Base-by-base conservation (phyloP, 2,113 vertebrate species). In the Saimiri boliviensis region DNA sequence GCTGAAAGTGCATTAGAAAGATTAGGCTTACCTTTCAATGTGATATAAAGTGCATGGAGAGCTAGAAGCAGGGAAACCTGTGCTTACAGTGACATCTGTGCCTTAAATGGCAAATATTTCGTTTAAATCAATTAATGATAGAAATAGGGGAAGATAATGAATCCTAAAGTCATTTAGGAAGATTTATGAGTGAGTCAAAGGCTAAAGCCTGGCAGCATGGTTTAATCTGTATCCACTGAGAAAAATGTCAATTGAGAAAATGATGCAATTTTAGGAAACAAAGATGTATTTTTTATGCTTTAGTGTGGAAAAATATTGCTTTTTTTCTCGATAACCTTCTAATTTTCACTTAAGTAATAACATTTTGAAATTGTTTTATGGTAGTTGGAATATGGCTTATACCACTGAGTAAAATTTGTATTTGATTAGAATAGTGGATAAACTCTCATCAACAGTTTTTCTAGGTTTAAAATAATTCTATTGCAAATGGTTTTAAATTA, bases 101-200 rank as follows among this genome's bases (percentile, higher is more conserved):
- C 47, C 25, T 87, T 71, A 83, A 6, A 49, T 83, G 30, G 8
- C 30, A 83, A 54, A 84, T 63, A 84, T 14, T 20, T 79, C 83
- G 42, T 11, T 7, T 35, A 83, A 79, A 87, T 79, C 77, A 79
- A 45, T 56, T 23, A 30, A 21, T 66, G 37, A 5, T 45, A 90
- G 30, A 95, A 70, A 73, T 47, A 5, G 45, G 12, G 10, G 45
- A 91, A 79, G 8, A 40, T 20, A n/a, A 58, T 74, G 74, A 77
- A 35, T 45, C 40, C 8, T 19, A 11, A 83, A n/a, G 27, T 49
- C 23, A 56, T n/a, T 79, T 47, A 30, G 73, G 60, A 71, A 80
- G 25, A 84, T 80, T 71, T 94, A 37, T 68, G 52, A 94, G 85
- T 77, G 80, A 94, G 23, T 80, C 63, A 37, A 92, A 93, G 66